These are phyloP conservation scores for Panzeria rudis DNA, from an alignment of 2,888 invertebrate species.

Conservation along the genomic window DNA sequence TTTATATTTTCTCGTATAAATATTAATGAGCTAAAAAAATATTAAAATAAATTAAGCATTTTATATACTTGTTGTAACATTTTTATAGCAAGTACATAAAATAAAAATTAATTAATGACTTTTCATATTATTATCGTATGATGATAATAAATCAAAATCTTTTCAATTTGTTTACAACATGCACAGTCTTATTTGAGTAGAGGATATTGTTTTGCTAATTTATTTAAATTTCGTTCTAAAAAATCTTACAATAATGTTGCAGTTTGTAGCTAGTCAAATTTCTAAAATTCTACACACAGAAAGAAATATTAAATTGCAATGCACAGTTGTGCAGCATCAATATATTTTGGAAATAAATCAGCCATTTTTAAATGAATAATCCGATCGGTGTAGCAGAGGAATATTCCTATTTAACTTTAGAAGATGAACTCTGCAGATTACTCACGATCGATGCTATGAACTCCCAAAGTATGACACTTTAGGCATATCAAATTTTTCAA, in stretches of 20 bases:
- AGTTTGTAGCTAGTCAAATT: background rate
- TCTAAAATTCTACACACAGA: background rate
- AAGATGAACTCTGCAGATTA: too few relatives aligned
- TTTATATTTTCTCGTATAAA: constrained; percentile 50
- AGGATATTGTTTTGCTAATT: constrained; percentile 7
- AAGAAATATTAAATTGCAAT: background rate
- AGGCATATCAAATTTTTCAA: too few relatives aligned
- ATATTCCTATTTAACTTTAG: too few relatives aligned
- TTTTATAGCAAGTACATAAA: constrained; percentile 5
- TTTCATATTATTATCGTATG: constrained; percentile 28
- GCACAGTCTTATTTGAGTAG: constrained; percentile 6
- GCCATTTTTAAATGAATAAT: too few relatives aligned
- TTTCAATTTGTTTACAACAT: constrained; percentile 38
- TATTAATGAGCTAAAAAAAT: constrained; percentile 53
- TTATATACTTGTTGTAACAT: constrained; percentile 12
- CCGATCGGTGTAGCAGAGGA: too few relatives aligned
- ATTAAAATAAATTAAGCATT: constrained; percentile 35
- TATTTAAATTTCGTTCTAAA: background rate
- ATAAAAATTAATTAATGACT: constrained; percentile 27
- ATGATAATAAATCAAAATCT: constrained; percentile 44
- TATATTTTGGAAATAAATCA: too few relatives aligned
- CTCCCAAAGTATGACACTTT: too few relatives aligned
- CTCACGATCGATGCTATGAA: too few relatives aligned
- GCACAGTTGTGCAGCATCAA: too few relatives aligned
- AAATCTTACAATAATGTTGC: background rate